These are phyloP conservation scores for Esox masquinongy DNA, from an alignment of 2,797 vertebrate species.

Conservation along the genomic window DNA sequence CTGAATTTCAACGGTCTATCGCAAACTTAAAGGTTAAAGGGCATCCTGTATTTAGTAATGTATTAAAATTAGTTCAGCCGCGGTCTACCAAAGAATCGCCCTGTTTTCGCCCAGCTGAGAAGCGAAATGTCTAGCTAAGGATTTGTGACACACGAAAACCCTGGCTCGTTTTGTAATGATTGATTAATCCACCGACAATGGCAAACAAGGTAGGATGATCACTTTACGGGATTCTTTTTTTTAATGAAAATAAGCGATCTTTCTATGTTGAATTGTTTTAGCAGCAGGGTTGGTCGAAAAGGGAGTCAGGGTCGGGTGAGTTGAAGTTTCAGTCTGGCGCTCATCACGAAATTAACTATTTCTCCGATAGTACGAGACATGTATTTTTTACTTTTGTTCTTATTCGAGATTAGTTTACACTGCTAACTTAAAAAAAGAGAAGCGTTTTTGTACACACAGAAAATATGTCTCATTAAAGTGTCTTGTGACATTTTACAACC, in stretches of 20 bases:
- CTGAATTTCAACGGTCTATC: neutral
- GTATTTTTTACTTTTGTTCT: neutral
- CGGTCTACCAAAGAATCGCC: constrained; percentile 28
- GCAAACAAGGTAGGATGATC: constrained; percentile 70
- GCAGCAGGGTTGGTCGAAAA: neutral
- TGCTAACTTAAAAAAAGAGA: neutral
- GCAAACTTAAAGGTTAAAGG: constrained; percentile 27
- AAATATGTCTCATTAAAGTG: constrained; percentile 73
- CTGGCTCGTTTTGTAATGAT: constrained; percentile 71
- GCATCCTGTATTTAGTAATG: constrained; percentile 35
- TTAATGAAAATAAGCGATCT: neutral
- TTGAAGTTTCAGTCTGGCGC: constrained; percentile 22
- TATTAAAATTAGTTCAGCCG: constrained; percentile 38
- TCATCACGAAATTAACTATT: neutral
- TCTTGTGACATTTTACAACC: constrained; percentile 86
- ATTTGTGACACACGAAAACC: constrained; percentile 54
- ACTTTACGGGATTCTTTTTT: neutral
- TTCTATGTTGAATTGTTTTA: constrained; percentile 10
- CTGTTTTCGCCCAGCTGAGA: constrained; percentile 45
- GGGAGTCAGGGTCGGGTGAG: neutral
- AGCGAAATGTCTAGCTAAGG: constrained; percentile 75
- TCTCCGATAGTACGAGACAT: neutral
- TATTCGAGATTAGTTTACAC: neutral
- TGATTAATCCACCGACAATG: constrained; percentile 73
- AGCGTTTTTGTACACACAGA: constrained; percentile 49